Evolutionary conservation across 1,140 invertebrate species (phyloP), one percentile per base, ranked within the genome.

Genomic region (Ectropis grisescens): DNA sequence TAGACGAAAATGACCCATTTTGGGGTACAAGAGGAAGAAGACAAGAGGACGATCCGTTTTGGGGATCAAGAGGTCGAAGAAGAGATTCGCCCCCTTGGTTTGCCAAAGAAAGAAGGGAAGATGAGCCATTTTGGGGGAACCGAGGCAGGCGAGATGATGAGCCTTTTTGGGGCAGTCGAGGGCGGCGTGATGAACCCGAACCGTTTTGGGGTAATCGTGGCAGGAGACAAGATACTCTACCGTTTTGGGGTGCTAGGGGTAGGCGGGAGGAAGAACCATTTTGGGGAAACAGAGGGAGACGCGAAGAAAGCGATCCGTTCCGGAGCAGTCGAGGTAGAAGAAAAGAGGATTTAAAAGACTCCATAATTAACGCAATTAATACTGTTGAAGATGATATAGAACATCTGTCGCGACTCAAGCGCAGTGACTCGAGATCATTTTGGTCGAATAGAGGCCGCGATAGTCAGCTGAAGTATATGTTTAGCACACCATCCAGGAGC

Each of bases 171-270:
- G 58, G 49, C 0, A 68, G 50, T 32, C 58, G 60, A 13, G 74
- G 69, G 11, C 62, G 54, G 19, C 49, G 57, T 30, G 45, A 69
- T 11, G 43, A 52, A 2, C 13, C 31, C 19, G 57, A 56, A 19
- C 47, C 58, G 7, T 66, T 76, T 48, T 69, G 65, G 66, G 66
- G 59, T 13, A 71, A 51, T 32, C 58, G 60, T 14, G 74, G 69
- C 11, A 62, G 54, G 16, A 49, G 57, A 30, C 49, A 58, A 36
- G 42, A 38, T 13, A 39, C 4, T 2, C 4, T 43, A 16, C 42
- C 35, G 27, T 59, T 50, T 42, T 52, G 37, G 55, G 47, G 46
- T 13, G 47, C 37, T 16, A 38, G 50, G 33, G 36, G 39, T 1
- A 41, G 52, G 14, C 43, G 52, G n/a, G 40, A 45, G n/a, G 46